These are phyloP conservation scores for Cryptus armator DNA, from an alignment of 2,888 invertebrate genomes.

Conservation along the genomic window DNA sequence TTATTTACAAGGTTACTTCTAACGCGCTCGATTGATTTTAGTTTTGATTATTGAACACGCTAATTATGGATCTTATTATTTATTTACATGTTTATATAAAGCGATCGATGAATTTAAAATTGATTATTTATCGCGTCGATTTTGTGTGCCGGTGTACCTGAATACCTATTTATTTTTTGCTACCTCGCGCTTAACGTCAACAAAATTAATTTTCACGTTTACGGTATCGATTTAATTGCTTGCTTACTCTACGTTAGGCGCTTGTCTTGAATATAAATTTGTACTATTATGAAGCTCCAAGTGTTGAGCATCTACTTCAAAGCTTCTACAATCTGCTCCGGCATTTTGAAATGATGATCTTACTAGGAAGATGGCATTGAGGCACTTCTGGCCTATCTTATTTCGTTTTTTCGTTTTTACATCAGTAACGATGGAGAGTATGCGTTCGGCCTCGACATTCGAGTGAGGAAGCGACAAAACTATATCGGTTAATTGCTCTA, in stretches of 20 bases:
- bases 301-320: too few relatives aligned
- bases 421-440: constrained; percentile 68
- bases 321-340: too few relatives aligned
- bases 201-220: too few relatives aligned
- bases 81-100: too few relatives aligned
- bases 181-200: too few relatives aligned
- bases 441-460: constrained; percentile 61
- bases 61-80: too few relatives aligned
- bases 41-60: too few relatives aligned
- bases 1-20: too few relatives aligned
- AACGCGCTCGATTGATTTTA: too few relatives aligned
- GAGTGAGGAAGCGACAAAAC: constrained; percentile 53
- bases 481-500: constrained; percentile 2
- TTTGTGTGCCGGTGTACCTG: background rate
- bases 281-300: background rate
- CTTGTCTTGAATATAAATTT: background rate
- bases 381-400: constrained; percentile 2
- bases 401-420: constrained; percentile 56
- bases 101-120: too few relatives aligned
- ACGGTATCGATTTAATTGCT: background rate
- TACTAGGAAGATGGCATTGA: constrained; percentile 40
- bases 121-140: background rate
- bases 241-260: background rate
- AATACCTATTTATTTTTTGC: background rate
- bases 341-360: constrained; percentile 20